Conservation (phyloP, 2,888 invertebrate genomes). For the Eupsilia transversa region DNA sequence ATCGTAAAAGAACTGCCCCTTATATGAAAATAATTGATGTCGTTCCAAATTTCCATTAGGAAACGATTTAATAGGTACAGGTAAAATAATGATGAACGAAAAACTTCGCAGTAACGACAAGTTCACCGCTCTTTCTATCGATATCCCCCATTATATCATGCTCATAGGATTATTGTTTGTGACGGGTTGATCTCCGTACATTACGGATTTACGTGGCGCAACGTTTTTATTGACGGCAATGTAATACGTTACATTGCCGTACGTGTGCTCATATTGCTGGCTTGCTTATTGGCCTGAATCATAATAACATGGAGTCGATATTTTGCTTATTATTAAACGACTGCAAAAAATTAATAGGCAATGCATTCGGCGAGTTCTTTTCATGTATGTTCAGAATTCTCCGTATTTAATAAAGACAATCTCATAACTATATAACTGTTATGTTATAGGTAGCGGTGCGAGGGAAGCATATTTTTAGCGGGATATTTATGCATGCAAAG, state of each 20-base stretch:
- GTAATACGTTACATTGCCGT: too few relatives aligned
- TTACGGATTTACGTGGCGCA: constrained; percentile 72
- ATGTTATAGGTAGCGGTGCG: too few relatives aligned
- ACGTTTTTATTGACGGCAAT: constrained; percentile 73
- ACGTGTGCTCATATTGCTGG: constrained; percentile 50
- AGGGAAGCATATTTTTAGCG: neutral
- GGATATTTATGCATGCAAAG: neutral
- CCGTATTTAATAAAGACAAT: too few relatives aligned
- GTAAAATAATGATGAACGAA: neutral
- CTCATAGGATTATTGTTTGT: constrained; percentile 72
- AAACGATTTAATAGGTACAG: neutral
- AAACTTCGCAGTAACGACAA: neutral
- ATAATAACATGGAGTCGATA: constrained; percentile 1
- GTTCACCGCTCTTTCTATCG: neutral
- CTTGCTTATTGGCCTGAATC: constrained; percentile 38
- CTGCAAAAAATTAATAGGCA: too few relatives aligned
- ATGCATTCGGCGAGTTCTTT: too few relatives aligned
- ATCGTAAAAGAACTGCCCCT: neutral
- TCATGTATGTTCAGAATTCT: too few relatives aligned
- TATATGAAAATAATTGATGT: neutral
- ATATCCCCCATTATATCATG: constrained; percentile 49
- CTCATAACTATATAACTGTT: too few relatives aligned
- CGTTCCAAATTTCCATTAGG: neutral
- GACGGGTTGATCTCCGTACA: constrained; percentile 73
- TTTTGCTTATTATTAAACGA: neutral